Evolutionary conservation across 2,888 invertebrate species (phyloP).

Genomic region (Drosophila nigricruria): DNA sequence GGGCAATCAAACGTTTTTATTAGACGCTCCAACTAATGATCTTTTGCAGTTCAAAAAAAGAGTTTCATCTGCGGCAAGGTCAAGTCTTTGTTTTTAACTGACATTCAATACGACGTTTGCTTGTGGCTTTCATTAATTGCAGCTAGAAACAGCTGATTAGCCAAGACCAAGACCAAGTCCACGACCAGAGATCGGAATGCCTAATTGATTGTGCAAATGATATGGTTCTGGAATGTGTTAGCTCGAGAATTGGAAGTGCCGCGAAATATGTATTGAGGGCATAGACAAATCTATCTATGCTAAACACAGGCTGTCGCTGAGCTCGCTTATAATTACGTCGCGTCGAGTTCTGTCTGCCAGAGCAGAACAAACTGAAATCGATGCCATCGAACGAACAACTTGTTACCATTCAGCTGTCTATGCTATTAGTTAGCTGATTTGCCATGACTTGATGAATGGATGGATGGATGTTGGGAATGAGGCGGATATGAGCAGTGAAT

Average conservation of each 20-base stretch:
- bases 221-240: constrained; percentile 48
- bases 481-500: not conserved
- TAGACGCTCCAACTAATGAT: constrained; percentile 70
- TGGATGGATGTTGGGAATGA: not conserved
- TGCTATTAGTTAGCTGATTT: not conserved
- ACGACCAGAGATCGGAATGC: constrained; percentile 15
- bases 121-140: constrained; percentile 41
- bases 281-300: constrained; percentile 24
- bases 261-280: constrained; percentile 38
- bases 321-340: constrained; percentile 8
- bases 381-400: constrained; percentile 2
- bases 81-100: constrained; percentile 27
- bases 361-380: not conserved
- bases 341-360: not conserved
- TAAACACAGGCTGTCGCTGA: constrained; percentile 16
- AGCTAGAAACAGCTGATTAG: constrained; percentile 50
- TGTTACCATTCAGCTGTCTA: constrained; percentile 20
- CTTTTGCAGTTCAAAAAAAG: too few relatives aligned
- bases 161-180: constrained; percentile 8
- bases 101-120: constrained; percentile 20
- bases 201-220: constrained; percentile 68
- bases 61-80: constrained; percentile 48
- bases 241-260: constrained; percentile 29
- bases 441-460: not conserved
- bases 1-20: constrained; percentile 71